A percentile compares a stretch with the other conserved stretches of the same genome.
phyloP scores from a whole-genome alignment of 2,888 invertebrate genomes.

The Drosophila phalerata region DNA sequence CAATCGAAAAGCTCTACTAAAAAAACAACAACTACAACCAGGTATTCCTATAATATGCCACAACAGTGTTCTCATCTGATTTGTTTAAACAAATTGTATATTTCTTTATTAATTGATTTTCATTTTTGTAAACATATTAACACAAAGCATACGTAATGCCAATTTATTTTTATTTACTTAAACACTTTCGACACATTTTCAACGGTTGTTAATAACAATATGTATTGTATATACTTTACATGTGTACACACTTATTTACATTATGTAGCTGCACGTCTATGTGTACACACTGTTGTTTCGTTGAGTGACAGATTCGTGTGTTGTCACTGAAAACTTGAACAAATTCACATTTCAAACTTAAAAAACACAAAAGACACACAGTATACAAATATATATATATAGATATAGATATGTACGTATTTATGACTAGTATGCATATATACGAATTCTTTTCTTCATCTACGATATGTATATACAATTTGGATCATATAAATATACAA shows the following conservation, averaged over 20 bases:
- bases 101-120: constrained; percentile 18
- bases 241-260: constrained; percentile 28
- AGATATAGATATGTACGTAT: background rate
- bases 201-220: constrained; percentile 33
- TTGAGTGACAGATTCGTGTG: constrained; percentile 34
- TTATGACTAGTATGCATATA: constrained; percentile 4
- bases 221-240: background rate
- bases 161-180: constrained; percentile 12
- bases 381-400: background rate
- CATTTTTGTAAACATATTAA: constrained; percentile 22
- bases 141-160: constrained; percentile 8
- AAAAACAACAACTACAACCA: constrained; percentile 85
- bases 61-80: constrained; percentile 15
- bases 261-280: constrained; percentile 11
- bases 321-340: constrained; percentile 36
- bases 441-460: constrained; percentile 12
- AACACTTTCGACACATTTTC: constrained; percentile 12
- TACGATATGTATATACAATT: background rate
- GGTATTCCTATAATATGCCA: constrained; percentile 70
- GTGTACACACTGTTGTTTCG: constrained; percentile 23
- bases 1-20: constrained; percentile 83
- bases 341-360: constrained; percentile 24
- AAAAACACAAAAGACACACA: constrained; percentile 4
- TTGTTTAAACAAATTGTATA: constrained; percentile 20
- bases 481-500: constrained; percentile 12